Evolutionary conservation across 2,797 vertebrate genomes (phyloP).

Genomic region (Ctenosaura bakeri): DNA sequence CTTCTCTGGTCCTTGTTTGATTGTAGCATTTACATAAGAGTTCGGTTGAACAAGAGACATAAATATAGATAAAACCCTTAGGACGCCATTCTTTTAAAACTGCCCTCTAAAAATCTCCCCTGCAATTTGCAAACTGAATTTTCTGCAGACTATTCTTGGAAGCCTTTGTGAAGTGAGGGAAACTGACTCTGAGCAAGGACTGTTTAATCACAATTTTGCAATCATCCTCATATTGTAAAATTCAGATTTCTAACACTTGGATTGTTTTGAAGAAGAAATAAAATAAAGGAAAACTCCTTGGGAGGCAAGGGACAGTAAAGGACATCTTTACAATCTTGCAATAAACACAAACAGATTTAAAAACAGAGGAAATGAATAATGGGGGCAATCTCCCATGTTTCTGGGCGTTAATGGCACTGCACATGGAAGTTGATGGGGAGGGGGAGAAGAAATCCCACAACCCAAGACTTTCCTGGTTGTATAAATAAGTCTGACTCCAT

Average conservation of each 20-base stretch:
- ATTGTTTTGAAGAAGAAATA: constrained; percentile 85
- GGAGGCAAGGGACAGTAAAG: constrained; percentile 70
- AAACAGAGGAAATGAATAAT: constrained; percentile 41
- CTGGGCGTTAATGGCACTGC: neutral
- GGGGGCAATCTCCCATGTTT: neutral
- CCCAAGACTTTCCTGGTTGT: too few relatives aligned
- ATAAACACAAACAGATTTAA: constrained; percentile 63
- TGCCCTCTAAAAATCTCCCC: constrained; percentile 86
- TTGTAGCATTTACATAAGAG: constrained; percentile 86
- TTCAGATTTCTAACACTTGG: constrained; percentile 83
- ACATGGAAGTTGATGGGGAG: neutral
- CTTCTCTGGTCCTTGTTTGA: constrained; percentile 82
- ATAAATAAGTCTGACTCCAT: too few relatives aligned
- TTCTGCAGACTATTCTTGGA: constrained; percentile 85
- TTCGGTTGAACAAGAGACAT: constrained; percentile 84
- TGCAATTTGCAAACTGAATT: constrained; percentile 85
- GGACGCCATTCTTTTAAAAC: constrained; percentile 83
- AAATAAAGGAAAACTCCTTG: constrained; percentile 80
- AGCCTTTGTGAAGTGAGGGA: constrained; percentile 83
- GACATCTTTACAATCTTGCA: constrained; percentile 73
- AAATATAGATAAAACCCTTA: constrained; percentile 86
- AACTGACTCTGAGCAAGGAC: constrained; percentile 83
- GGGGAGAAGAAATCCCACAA: neutral
- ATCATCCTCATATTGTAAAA: constrained; percentile 86
- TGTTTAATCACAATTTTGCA: constrained; percentile 86